Percentiles rank a stretch among this genome's conserved stretches.
These are phyloP conservation scores for Lycocerus yunnanus DNA, from an alignment of 2,888 invertebrate species.

Conservation along the genomic window DNA sequence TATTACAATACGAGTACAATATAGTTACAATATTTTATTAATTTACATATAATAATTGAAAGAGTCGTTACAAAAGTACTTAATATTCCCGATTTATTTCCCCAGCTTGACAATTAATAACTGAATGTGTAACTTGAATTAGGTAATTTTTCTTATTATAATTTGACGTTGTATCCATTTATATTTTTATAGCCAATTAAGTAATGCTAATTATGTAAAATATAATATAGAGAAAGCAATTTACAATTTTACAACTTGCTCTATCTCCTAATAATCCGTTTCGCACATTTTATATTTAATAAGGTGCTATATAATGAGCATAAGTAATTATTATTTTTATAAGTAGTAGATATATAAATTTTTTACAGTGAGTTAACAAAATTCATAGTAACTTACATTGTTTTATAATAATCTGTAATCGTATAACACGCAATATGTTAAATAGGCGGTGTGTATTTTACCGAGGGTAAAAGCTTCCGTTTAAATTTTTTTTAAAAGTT, in stretches of 20 bases:
- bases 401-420: constrained; percentile 48
- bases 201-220: not conserved
- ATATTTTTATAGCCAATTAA: constrained; percentile 5
- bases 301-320: constrained; percentile 6
- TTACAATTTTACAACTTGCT: constrained; percentile 18
- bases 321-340: constrained; percentile 35
- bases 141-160: not conserved
- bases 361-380: constrained; percentile 45
- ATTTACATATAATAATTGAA: not conserved
- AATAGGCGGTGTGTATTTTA: constrained; percentile 20
- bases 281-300: constrained; percentile 19
- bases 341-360: constrained; percentile 46
- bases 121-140: not conserved
- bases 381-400: constrained; percentile 40
- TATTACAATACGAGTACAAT: not conserved
- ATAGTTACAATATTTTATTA: not conserved
- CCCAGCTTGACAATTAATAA: not conserved
- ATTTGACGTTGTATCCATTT: not conserved
- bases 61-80: not conserved
- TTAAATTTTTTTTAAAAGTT: constrained; percentile 8
- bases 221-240: constrained; percentile 7
- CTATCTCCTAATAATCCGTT: constrained; percentile 16
- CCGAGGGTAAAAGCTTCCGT: constrained; percentile 25
- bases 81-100: not conserved
- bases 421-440: constrained; percentile 27